Conservation (phyloP, 2,113 vertebrate species). For the Esox niger region DNA sequence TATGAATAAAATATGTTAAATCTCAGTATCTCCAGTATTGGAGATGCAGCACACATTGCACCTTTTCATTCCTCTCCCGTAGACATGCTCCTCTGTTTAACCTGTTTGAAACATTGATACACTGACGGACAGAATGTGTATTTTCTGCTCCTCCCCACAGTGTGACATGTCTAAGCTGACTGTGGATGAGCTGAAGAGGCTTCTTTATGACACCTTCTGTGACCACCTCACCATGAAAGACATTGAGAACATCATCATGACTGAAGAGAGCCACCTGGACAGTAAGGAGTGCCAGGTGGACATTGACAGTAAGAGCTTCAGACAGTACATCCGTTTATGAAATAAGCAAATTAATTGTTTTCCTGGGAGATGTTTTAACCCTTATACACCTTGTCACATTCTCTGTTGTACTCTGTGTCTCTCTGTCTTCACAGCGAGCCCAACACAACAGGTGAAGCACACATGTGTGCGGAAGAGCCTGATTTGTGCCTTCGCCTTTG, state of each 20-base stretch:
- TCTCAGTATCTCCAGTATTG: too few relatives aligned
- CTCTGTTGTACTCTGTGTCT: neutral
- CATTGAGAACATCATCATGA: conserved; percentile 99
- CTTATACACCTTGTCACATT: too few relatives aligned
- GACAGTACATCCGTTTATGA: neutral
- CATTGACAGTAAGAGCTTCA: conserved; percentile 89
- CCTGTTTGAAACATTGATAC: neutral
- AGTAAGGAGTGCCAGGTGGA: conserved; percentile 90
- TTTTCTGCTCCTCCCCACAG: conserved; percentile 58
- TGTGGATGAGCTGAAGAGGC: conserved; percentile 93
- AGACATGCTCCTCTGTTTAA: neutral
- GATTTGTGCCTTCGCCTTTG: conserved; percentile 96
- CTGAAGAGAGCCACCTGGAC: conserved; percentile 95
- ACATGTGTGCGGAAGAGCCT: conserved; percentile 95
- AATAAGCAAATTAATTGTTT: too few relatives aligned
- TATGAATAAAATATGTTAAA: too few relatives aligned
- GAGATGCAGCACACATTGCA: too few relatives aligned
- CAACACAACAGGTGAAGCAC: conserved; percentile 97
- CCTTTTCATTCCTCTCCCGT: too few relatives aligned
- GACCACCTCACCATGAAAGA: conserved; percentile 99
- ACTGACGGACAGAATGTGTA: conserved; percentile 1
- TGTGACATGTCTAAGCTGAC: conserved; percentile 99
- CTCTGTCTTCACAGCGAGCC: conserved; percentile 77
- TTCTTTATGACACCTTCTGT: conserved; percentile 96
- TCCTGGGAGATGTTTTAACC: too few relatives aligned